Evolutionary conservation across 30 jellyfish, hydroid and myxozoan genomes (phyloP).

Genomic region (Mastigias papua): DNA sequence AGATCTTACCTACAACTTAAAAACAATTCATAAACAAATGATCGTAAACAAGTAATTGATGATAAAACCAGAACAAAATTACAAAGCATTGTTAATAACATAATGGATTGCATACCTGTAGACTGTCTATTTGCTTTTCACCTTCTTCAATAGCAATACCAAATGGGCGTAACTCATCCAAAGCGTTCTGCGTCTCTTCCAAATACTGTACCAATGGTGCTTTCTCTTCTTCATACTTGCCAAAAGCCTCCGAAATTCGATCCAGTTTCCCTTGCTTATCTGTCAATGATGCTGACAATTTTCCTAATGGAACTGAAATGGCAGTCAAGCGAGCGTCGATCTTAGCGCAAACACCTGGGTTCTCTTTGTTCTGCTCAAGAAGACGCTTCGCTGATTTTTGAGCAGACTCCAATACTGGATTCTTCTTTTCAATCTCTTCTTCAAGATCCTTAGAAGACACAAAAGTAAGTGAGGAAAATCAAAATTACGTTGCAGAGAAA

Average conservation of each 20-base stretch:
- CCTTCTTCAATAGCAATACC: slow-evolving; percentile 84
- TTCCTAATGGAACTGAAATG: slow-evolving; percentile 80
- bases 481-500: background rate
- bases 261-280: slow-evolving; percentile 82
- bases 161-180: slow-evolving; percentile 83
- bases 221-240: slow-evolving; percentile 80
- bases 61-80: background rate
- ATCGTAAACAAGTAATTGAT: too few relatives aligned
- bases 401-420: slow-evolving; percentile 86
- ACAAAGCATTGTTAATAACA: background rate
- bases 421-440: slow-evolving; percentile 66
- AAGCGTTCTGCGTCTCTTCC: slow-evolving; percentile 65
- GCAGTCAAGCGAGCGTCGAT: slow-evolving; percentile 76
- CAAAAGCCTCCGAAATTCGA: slow-evolving; percentile 77
- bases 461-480: background rate
- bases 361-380: slow-evolving; percentile 76
- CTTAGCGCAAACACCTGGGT: slow-evolving; percentile 81
- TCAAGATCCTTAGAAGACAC: slow-evolving; percentile 26
- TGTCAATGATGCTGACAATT: slow-evolving; percentile 65
- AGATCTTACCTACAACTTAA: too few relatives aligned
- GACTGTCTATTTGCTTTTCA: slow-evolving; percentile 66
- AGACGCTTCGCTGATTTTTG: slow-evolving; percentile 85
- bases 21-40: too few relatives aligned
- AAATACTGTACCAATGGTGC: slow-evolving; percentile 86
- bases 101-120: slow-evolving; percentile 65